phyloP scores from a whole-genome alignment of 2,888 invertebrate species.

The Meiosimyza decipiens region DNA sequence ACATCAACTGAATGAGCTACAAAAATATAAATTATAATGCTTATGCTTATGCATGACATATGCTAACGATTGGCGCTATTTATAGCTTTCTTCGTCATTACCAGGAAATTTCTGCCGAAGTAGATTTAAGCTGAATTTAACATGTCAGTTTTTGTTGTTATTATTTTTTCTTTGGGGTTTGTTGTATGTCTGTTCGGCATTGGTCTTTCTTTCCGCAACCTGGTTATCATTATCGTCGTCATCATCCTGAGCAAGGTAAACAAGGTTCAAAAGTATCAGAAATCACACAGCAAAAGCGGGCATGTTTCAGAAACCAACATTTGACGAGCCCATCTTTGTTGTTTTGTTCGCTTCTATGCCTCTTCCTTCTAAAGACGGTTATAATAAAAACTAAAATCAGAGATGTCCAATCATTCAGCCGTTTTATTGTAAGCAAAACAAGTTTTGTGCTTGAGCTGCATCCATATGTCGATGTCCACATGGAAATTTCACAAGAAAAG shows the following conservation, averaged over 20 bases:
- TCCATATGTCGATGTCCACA: too few relatives aligned
- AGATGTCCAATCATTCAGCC: too few relatives aligned
- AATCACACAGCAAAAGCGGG: background rate
- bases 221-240: background rate
- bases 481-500: too few relatives aligned
- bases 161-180: background rate
- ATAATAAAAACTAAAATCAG: too few relatives aligned
- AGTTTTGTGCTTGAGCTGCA: too few relatives aligned
- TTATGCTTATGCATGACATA: background rate
- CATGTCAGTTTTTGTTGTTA: too few relatives aligned
- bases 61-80: background rate
- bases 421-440: too few relatives aligned
- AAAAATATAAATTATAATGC: background rate
- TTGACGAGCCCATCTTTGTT: slow-evolving; percentile 23
- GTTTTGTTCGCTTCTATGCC: background rate
- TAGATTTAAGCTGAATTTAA: too few relatives aligned
- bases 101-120: background rate
- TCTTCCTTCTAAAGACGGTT: too few relatives aligned
- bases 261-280: background rate
- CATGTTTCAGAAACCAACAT: background rate
- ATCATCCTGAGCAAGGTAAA: slow-evolving; percentile 11
- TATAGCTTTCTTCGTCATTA: background rate
- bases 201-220: background rate
- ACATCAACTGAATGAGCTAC: too few relatives aligned
- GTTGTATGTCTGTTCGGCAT: background rate